A percentile compares a stretch with the other conserved stretches of the same genome.
phyloP scores from a whole-genome alignment of 2,888 invertebrate species.

The Archips crataeganus region DNA sequence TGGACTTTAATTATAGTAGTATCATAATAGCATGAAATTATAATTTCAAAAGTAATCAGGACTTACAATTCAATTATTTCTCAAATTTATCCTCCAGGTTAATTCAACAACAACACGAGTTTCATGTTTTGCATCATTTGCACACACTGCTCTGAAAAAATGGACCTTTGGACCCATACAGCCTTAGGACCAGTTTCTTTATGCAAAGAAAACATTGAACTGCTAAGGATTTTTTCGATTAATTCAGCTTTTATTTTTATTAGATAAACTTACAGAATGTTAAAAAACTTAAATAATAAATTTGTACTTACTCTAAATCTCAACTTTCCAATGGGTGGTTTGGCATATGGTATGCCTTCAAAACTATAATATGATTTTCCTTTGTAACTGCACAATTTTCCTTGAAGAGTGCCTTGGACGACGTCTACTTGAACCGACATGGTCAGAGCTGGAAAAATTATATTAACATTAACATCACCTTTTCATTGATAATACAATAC shows the following conservation, averaged over 20 bases:
- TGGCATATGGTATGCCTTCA: conserved; percentile 78
- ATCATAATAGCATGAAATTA: too few species aligned
- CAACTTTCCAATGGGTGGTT: conserved; percentile 70
- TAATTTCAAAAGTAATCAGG: too few species aligned
- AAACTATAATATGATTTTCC: conserved; percentile 74
- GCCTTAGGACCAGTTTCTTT: too few species aligned
- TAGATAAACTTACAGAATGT: too few species aligned
- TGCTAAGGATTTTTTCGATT: too few species aligned
- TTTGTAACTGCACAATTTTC: conserved; percentile 61
- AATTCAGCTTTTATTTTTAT: too few species aligned
- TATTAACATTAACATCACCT: not conserved
- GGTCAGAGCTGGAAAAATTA: conserved; percentile 41
- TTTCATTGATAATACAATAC: too few species aligned
- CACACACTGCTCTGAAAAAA: too few species aligned
- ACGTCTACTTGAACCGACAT: conserved; percentile 60
- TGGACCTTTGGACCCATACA: too few species aligned
- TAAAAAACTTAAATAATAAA: not conserved
- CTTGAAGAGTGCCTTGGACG: conserved; percentile 62
- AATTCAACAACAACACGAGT: not conserved
- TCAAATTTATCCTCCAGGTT: not conserved
- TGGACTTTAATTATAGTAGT: not conserved
- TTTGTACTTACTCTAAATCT: conserved; percentile 68
- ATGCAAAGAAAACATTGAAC: too few species aligned
- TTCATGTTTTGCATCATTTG: too few species aligned
- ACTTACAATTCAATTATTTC: not conserved